Evolutionary conservation across 2,888 invertebrate species (phyloP), one percentile per base, ranked within the genome.

Genomic region (Habrosyne pyritoides): DNA sequence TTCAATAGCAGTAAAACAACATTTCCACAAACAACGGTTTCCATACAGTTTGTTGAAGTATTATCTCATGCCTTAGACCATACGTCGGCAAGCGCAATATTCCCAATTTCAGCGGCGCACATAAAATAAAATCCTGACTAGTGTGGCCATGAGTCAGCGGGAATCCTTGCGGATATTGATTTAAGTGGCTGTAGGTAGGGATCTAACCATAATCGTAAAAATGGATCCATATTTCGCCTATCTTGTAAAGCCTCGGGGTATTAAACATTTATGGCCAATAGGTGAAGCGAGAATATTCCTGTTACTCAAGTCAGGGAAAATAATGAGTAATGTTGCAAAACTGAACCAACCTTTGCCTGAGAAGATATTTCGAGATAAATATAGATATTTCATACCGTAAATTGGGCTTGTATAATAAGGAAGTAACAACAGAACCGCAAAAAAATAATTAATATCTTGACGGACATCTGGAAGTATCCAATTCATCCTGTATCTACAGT

Each of bases 41-140:
- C 26, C 14, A 33, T n/a, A 47, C 54, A 50, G 5, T 18, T 48
- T 47, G 36, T 46, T 10, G 36, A 21, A 2, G 6, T 18, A 10
- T 21, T 47, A 52, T 52, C 55, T 53, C 48, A 8, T 55, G n/a
- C 48, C 53, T 58, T 53, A 47, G 14, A 46, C 56, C 55, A 33
- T 47, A 26, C 57, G 54, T 50, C 47, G 52, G 30, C 55, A 54
- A 55, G 56, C 55, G 57, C 61, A 59, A 67, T 71, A 70, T 68
- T 68, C 62, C 67, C 69, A 69, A 74, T 72, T 75, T 68, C 60
- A 65, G 64, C 47, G 56, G 60, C 47, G 56, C 59, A 62, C 65
- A 73, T 77, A 72, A 78, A 78, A 73, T 69, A 62, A 59, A 66
- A 59, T 53, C 60, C 56, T 50, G 30, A 47, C 54, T 63, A 63